Conservation (phyloP, 2,113 vertebrate species). For the Forbesichthys papilliferus region DNA sequence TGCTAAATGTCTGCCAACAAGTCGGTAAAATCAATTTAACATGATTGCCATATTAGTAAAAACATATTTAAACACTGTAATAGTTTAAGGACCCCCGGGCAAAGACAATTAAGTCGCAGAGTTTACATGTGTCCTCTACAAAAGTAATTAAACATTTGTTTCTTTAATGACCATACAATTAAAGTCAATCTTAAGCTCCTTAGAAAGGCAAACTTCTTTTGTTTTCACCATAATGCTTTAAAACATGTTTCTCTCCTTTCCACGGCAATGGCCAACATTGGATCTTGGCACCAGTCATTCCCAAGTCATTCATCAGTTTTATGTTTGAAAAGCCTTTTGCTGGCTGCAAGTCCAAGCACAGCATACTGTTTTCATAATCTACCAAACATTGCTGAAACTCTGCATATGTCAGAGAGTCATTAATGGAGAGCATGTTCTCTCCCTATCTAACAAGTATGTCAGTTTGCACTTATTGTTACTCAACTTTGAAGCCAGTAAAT, state of each 20-base stretch:
- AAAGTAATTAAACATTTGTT: too few species aligned
- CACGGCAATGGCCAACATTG: conserved; percentile 60
- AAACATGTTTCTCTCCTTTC: conserved; percentile 65
- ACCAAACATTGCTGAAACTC: conserved; percentile 51
- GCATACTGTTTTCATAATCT: conserved; percentile 69
- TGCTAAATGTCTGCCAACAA: neutral
- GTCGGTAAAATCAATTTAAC: neutral
- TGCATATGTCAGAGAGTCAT: conserved; percentile 47
- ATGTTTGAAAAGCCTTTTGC: conserved; percentile 63
- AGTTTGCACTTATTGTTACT: conserved; percentile 54
- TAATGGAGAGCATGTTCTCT: conserved; percentile 52
- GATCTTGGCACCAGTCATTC: conserved; percentile 52
- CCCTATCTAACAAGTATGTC: conserved; percentile 52
- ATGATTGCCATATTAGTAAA: neutral
- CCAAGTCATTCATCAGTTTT: conserved; percentile 60
- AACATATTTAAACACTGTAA: neutral
- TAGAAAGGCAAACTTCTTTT: conserved; percentile 36
- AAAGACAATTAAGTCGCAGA: too few species aligned
- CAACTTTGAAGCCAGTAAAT: conserved; percentile 42
- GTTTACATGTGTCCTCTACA: too few species aligned
- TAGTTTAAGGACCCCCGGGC: neutral
- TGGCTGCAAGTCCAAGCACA: conserved; percentile 60
- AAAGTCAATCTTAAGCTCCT: conserved; percentile 28
- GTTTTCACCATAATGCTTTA: conserved; percentile 49
- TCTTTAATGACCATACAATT: conserved; percentile 8